A percentile compares a stretch with the other conserved stretches of the same genome.
phyloP scores from a whole-genome alignment of 1,140 invertebrate genomes.

The Neuroterus valhalla region DNA sequence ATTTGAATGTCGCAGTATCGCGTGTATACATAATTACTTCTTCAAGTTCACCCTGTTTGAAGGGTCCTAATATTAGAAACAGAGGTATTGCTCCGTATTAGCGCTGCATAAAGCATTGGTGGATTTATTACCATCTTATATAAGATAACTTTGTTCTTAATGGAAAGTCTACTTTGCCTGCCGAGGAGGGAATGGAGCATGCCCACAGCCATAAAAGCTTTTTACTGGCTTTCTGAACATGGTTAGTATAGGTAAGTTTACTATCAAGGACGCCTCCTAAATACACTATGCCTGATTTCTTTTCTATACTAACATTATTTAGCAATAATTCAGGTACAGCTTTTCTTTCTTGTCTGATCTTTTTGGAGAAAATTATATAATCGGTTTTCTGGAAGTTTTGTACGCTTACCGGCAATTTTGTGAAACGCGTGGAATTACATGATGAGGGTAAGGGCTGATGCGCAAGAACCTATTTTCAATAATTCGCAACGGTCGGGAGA shows the following conservation, averaged over 20 bases:
- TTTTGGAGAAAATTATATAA: background rate
- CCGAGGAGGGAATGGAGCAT: slow-evolving; percentile 47
- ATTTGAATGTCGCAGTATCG: too few species aligned
- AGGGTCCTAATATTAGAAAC: slow-evolving; percentile 42
- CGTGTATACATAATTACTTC: too few species aligned
- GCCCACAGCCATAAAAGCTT: slow-evolving; percentile 46
- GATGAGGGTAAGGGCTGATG: too few species aligned
- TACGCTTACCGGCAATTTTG: too few species aligned
- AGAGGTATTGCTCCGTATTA: slow-evolving; percentile 42
- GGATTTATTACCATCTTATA: slow-evolving; percentile 48
- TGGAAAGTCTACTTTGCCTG: slow-evolving; percentile 40
- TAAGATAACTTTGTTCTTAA: slow-evolving; percentile 52
- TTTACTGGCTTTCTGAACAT: slow-evolving; percentile 43
- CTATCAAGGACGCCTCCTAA: slow-evolving; percentile 52
- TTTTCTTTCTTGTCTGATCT: background rate
- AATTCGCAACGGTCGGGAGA: too few species aligned
- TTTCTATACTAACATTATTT: background rate
- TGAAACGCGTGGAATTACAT: too few species aligned
- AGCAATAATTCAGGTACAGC: background rate
- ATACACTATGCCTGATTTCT: slow-evolving; percentile 48
- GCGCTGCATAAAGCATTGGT: slow-evolving; percentile 35
- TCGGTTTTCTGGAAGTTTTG: background rate
- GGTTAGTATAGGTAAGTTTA: slow-evolving; percentile 45
- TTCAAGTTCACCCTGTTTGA: too few species aligned
- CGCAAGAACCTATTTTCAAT: too few species aligned